Conservation (phyloP, 2,113 vertebrate species). For the Neomonachus schauinslandi region DNA sequence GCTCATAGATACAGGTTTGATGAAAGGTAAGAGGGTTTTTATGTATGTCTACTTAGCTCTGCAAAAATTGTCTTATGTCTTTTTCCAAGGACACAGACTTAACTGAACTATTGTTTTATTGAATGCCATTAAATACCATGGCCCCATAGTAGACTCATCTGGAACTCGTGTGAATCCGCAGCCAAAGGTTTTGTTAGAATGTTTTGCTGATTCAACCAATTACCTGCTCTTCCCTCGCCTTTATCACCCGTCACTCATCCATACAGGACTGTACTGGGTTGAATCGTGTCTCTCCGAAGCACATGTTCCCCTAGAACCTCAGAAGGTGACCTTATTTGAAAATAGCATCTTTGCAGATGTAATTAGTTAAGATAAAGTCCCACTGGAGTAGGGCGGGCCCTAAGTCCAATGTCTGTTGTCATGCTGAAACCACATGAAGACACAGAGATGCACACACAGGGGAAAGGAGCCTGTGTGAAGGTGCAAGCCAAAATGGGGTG, state of each 20-base stretch:
- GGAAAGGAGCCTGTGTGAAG: not conserved
- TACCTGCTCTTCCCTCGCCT: fast-evolving
- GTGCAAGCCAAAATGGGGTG: fast-evolving
- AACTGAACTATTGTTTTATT: not conserved
- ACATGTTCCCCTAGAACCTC: not conserved
- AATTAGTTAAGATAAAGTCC: not conserved
- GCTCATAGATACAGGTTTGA: not conserved
- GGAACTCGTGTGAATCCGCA: not conserved
- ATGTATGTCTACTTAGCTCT: not conserved
- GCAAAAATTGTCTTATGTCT: not conserved
- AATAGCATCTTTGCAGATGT: not conserved
- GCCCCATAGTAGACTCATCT: not conserved
- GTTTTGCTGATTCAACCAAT: not conserved
- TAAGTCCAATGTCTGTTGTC: not conserved
- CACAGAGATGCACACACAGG: fast-evolving
- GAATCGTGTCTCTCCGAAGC: too few relatives aligned
- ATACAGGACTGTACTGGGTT: not conserved
- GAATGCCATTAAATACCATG: not conserved
- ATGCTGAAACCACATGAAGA: not conserved
- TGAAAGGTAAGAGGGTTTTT: not conserved
- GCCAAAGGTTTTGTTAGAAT: not conserved
- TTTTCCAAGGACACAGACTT: not conserved
- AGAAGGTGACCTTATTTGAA: not conserved
- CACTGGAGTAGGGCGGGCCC: fast-evolving
- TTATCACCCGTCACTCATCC: fast-evolving